Conservation (phyloP, 23 tunicate genomes). For the Halocynthia roretzi region DNA sequence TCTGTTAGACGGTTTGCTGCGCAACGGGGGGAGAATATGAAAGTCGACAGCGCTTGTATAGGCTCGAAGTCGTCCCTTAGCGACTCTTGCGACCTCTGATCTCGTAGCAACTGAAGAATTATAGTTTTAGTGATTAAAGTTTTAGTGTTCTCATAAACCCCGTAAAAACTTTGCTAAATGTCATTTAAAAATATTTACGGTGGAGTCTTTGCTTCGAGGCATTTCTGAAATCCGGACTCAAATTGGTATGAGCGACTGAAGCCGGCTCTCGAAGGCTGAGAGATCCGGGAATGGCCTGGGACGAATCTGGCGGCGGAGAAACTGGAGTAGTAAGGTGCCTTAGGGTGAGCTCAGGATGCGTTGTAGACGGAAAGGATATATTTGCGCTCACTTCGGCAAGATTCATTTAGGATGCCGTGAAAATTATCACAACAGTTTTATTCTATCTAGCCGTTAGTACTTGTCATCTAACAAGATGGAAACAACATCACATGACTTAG, state of each 20-base stretch:
- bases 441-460: too few species aligned
- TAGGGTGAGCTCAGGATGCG: neutral
- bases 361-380: too few species aligned
- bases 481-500: too few species aligned
- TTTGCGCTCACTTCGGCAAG: too few species aligned
- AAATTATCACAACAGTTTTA: too few species aligned
- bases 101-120: neutral
- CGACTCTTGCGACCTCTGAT: neutral
- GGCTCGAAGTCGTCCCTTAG: neutral
- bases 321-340: constrained; percentile 3
- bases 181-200: neutral
- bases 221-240: neutral
- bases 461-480: too few species aligned
- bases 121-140: neutral
- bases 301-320: constrained; percentile 9
- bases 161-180: too few species aligned
- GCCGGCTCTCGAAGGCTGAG: neutral
- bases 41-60: constrained; percentile 20
- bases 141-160: neutral
- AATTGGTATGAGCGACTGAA: too few species aligned
- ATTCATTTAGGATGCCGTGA: too few species aligned
- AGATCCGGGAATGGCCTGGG: neutral
- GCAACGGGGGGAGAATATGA: constrained; percentile 50
- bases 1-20: constrained; percentile 12
- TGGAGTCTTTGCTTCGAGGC: neutral